Conservation (phyloP, 2,888 invertebrate genomes). For the Dorcus hopei region DNA sequence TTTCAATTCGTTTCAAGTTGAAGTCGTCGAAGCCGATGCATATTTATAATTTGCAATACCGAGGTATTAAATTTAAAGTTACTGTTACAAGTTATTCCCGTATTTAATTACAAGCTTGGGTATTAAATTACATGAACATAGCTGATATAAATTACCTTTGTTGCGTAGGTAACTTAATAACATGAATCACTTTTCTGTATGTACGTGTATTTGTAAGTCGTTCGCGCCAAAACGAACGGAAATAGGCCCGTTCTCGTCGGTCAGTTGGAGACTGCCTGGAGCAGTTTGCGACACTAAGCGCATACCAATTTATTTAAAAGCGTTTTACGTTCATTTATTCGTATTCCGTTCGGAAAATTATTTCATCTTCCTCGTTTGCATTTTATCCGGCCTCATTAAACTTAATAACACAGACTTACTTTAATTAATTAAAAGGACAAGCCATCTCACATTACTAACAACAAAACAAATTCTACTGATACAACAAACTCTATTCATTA, state of each 20-base stretch:
- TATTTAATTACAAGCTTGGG: background rate
- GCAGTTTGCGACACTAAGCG: constrained; percentile 21
- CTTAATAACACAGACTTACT: too few species aligned
- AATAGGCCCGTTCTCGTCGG: constrained; percentile 9
- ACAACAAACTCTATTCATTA: too few species aligned
- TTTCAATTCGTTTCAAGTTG: too few species aligned
- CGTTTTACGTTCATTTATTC: too few species aligned
- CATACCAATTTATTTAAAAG: too few species aligned
- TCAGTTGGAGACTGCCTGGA: constrained; percentile 7
- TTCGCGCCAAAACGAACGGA: constrained; percentile 14
- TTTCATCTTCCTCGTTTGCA: too few species aligned
- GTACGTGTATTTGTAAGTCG: background rate
- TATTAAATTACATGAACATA: background rate
- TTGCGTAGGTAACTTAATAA: constrained; percentile 7
- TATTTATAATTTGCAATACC: background rate
- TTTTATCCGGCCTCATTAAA: too few species aligned
- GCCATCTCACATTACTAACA: too few species aligned
- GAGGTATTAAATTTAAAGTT: too few species aligned
- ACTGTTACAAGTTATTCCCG: background rate
- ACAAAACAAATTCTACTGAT: too few species aligned
- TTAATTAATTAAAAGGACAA: too few species aligned
- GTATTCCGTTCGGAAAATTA: too few species aligned
- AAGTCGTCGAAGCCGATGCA: background rate
- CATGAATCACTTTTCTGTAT: constrained; percentile 1
- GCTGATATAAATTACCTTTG: background rate